A percentile compares a stretch with the other conserved stretches of the same genome.
Conservation (phyloP, 2,113 vertebrate species). For the Aegypius monachus region DNA sequence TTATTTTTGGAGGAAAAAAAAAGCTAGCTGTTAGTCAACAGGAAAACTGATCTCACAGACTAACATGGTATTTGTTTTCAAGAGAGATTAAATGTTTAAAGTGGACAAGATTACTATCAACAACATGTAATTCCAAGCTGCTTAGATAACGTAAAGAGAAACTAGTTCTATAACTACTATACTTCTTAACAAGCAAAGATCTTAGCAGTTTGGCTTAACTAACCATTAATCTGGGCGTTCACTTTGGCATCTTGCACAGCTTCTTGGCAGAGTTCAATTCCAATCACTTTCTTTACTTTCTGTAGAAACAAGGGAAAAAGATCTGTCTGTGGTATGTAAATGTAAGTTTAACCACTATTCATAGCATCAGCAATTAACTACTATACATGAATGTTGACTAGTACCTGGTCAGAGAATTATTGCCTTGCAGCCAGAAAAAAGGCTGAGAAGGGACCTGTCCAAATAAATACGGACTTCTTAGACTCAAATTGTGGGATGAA, state of each 20-base stretch:
- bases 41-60: background rate
- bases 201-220: background rate
- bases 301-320: constrained; percentile 36
- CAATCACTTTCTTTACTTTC: constrained; percentile 93
- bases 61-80: background rate
- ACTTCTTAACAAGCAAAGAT: background rate
- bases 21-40: background rate
- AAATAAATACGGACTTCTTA: background rate
- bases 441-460: background rate
- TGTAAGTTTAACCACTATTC: background rate
- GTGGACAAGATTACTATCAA: background rate
- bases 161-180: background rate
- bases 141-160: background rate
- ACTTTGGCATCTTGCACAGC: constrained; percentile 90
- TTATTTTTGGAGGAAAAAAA: background rate
- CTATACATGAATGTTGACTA: background rate
- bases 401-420: background rate
- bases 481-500: background rate
- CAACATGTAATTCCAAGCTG: background rate
- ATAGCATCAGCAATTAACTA: background rate
- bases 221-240: constrained; percentile 89
- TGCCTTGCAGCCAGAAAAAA: background rate
- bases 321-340: background rate
- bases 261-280: constrained; percentile 92
- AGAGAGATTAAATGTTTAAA: background rate